Conservation (phyloP, 2,888 invertebrate species). For the Sclerodermus sp. region DNA sequence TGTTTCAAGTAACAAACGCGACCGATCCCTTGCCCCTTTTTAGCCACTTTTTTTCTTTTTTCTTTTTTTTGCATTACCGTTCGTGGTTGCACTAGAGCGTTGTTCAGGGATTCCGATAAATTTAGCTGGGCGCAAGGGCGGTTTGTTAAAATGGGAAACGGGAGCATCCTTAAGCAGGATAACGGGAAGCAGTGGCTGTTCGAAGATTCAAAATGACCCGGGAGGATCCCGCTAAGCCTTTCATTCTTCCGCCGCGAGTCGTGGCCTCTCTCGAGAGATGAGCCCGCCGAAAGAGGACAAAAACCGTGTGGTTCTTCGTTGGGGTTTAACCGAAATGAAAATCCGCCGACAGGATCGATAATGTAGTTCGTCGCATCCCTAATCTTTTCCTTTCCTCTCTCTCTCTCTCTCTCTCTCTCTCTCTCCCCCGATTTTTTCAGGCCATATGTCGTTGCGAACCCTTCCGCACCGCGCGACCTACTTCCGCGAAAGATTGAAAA, state of each 20-base stretch:
- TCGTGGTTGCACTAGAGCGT: too few species aligned
- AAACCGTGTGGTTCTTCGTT: constrained; percentile 30
- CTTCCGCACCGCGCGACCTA: constrained; percentile 35
- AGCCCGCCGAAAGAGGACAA: constrained; percentile 10
- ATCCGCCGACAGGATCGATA: constrained; percentile 37
- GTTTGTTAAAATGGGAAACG: too few species aligned
- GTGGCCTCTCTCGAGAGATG: constrained; percentile 8
- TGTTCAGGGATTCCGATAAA: neutral
- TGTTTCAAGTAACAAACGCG: neutral
- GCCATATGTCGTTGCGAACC: constrained; percentile 51
- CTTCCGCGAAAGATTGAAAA: constrained; percentile 37
- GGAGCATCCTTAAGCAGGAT: neutral
- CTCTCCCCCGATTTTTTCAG: constrained; percentile 56
- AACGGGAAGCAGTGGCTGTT: neutral
- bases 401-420: too few species aligned
- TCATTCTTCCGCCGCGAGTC: constrained; percentile 14
- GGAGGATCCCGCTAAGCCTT: constrained; percentile 2
- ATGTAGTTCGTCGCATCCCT: constrained; percentile 48
- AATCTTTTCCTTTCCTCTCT: constrained; percentile 38
- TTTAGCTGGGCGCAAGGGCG: constrained; percentile 9
- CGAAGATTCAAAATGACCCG: neutral
- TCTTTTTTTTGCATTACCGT: too few species aligned
- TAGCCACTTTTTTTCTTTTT: too few species aligned
- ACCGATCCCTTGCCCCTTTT: neutral
- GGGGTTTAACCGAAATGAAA: constrained; percentile 48